Evolutionary conservation across 1,140 invertebrate genomes (phyloP), one percentile per base, ranked within the genome.

Genomic region (Neoseiulus cucumeris): DNA sequence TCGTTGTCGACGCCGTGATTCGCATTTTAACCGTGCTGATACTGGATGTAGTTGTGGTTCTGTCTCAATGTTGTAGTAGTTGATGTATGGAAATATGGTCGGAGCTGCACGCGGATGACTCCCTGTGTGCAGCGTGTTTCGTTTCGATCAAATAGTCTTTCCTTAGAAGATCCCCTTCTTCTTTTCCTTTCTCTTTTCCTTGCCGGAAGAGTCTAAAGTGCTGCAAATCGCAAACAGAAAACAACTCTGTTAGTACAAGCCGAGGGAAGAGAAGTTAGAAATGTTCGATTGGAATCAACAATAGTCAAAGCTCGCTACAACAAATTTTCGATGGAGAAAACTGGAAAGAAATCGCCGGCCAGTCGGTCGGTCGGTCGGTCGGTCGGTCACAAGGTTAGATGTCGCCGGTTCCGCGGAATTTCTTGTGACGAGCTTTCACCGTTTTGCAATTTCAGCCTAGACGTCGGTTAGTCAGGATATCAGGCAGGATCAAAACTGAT

Each of bases 121-220:
- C 33, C 4, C 33, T 39, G 33, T 6, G 9, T 39, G 33, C 33
- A 39, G 33, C 33, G 33, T 9, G 33, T 39, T 39, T 39, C 33
- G 33, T 39, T 39, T 39, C 33, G n/a, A n/a, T 39, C 33, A 39
- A 39, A 39, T 39, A 6, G 33, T 39, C 33, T 39, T 39, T 59
- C 51, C 33, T 59, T 59, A 59, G 51, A 59, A 59, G 14, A 59
- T 25, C 51, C 51, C 51, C 22, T 59, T 59, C 22, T 59, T 59
- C 51, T 59, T 59, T 59, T 59, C 51, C 51, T 59, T 59, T 59
- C 51, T 59, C 51, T 59, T 59, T 59, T 25, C 51, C 45, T 47
- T 18, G 25, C 33, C 33, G 17, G 25, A 14, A 14, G 51, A 59
- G 22, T 59, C 51, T 33, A 59, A 59, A 59, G 51, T 59, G 51